Evolutionary conservation across 2,797 vertebrate genomes (phyloP).

Genomic region (Todus mexicanus): DNA sequence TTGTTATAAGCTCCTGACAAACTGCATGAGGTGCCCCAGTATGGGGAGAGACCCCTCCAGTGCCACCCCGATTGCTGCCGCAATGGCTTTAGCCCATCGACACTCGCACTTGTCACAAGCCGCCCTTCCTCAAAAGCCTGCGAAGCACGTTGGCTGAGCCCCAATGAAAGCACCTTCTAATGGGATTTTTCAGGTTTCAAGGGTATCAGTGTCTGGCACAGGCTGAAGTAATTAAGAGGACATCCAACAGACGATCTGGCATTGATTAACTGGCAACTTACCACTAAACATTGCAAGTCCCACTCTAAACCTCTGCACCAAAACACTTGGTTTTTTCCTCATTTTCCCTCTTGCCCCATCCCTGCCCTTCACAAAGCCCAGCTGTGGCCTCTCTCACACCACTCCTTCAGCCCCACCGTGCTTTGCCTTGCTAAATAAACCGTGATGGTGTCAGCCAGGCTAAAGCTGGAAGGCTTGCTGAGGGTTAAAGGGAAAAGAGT

Average conservation of each 20-base stretch:
- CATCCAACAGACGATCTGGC: constrained; percentile 1
- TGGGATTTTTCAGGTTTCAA: constrained; percentile 51
- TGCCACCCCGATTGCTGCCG: neutral
- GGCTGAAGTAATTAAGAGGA: constrained; percentile 42
- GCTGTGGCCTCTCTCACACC: neutral
- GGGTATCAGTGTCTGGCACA: constrained; percentile 31
- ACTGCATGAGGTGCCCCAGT: neutral
- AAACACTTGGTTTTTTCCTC: neutral
- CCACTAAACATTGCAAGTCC: neutral
- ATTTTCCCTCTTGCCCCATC: neutral
- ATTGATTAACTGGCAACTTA: constrained; percentile 33
- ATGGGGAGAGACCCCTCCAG: neutral
- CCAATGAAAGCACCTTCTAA: constrained; percentile 55
- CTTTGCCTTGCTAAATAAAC: constrained; percentile 4
- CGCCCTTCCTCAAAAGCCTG: neutral
- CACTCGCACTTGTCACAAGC: neutral
- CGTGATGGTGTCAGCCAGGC: neutral
- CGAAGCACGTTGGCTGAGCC: neutral
- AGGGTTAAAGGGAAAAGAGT: constrained; percentile 34
- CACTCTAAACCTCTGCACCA: neutral
- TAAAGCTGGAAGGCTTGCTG: constrained; percentile 10
- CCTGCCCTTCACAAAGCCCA: neutral
- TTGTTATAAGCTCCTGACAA: neutral
- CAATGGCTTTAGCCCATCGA: neutral
- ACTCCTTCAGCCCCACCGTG: neutral